phyloP scores from a whole-genome alignment of 2,797 vertebrate species.

The Aselliscus stoliczkanus region DNA sequence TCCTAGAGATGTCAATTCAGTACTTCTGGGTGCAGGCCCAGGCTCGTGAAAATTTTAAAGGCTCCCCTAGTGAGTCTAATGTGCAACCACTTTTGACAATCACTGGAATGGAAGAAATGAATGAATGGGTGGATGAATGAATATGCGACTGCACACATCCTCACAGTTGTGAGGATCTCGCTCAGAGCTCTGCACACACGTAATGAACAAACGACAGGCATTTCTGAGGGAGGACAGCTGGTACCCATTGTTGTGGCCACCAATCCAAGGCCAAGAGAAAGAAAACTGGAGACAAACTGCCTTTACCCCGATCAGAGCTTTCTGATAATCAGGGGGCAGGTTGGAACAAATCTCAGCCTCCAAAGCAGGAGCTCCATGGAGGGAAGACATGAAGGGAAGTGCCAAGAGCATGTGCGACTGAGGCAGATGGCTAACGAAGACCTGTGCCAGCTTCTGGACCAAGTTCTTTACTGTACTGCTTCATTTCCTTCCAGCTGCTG shows the following conservation, averaged over 20 bases:
- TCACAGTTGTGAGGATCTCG: neutral
- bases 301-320: neutral
- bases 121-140: neutral
- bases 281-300: neutral
- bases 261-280: neutral
- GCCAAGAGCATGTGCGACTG: fast-evolving
- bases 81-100: neutral
- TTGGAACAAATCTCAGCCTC: neutral
- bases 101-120: neutral
- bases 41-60: neutral
- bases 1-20: neutral
- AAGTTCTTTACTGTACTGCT: neutral
- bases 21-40: neutral
- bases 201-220: neutral
- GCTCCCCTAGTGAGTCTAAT: neutral
- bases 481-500: neutral
- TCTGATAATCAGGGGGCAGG: neutral
- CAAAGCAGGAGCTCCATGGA: neutral
- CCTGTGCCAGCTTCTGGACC: neutral
- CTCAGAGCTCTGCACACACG: neutral
- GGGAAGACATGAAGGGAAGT: neutral
- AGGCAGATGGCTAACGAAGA: neutral
- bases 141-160: fast-evolving
- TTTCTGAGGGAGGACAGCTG: too few species aligned
- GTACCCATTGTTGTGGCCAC: neutral